Evolutionary conservation across 2,113 vertebrate species (phyloP), one percentile per base, ranked within the genome.

Genomic region (Cryptoleucopteryx plumbea): DNA sequence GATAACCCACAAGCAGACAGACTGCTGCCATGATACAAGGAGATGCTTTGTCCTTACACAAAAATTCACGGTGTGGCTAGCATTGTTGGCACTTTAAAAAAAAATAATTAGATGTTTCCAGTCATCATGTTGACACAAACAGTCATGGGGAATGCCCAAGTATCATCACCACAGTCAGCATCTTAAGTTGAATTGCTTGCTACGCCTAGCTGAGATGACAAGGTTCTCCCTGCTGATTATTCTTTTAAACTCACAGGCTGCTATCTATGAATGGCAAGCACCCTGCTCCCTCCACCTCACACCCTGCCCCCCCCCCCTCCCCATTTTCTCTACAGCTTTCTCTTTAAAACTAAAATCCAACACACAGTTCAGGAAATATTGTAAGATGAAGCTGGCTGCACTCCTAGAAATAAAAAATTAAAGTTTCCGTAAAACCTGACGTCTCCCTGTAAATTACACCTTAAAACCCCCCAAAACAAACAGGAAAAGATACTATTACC

Each of bases 401-500:
- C 7, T 93, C 84, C 68, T 80, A 90, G 78, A 86, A 90, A 71
- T 74, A 83, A 77, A 95, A 90, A 66, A 31, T 8, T 31, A 32
- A 82, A 59, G 68, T 94, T 88, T 79, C 47, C 36, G 67, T 79
- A 88, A 92, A 94, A 93, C 61, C 16, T 92, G 75, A 56, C 3
- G 10, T 92, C 45, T 92, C 29, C 18, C 20, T 91, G 43, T 86
- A 94, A 96, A 93, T 92, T 97, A 92, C 29, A 80, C 40, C 67
- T 90, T 87, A 53, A 87, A 16, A 1, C 38, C 81, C 86, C 52
- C 52, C 15, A 67, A 87, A 94, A 92, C 23, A 92, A 96, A 91
- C 82, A 96, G 92, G 94, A 97, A 97, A 97, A 92, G 13, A 75
- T 79, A 90, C 36, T 80, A 96, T 98, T 97, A 97, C 93, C 92